phyloP scores from a whole-genome alignment of 2,113 vertebrate genomes.

The Cynopterus brachyotis region DNA sequence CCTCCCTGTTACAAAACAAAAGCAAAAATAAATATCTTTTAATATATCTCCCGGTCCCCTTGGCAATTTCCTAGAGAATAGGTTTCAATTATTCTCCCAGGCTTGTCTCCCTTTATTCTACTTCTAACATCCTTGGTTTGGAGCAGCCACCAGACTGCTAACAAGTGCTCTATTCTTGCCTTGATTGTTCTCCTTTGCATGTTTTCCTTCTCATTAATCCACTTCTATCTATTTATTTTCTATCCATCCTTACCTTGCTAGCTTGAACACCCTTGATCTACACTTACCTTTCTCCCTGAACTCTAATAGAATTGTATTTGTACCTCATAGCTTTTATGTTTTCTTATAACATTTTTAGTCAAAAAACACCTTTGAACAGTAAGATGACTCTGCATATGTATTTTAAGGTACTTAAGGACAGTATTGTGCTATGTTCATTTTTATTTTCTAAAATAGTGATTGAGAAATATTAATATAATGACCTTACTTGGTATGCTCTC shows the following conservation, averaged over 20 bases:
- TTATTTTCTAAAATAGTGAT: neutral
- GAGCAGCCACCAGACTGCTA: neutral
- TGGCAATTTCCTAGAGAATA: slow-evolving; percentile 31
- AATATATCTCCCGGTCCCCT: slow-evolving; percentile 15
- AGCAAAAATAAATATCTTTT: slow-evolving; percentile 58
- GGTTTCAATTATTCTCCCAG: slow-evolving; percentile 36
- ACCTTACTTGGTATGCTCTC: neutral
- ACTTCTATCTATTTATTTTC: neutral
- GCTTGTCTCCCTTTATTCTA: neutral
- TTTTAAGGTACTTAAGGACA: neutral
- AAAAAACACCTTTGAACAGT: neutral
- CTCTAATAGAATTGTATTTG: neutral
- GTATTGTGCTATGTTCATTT: neutral
- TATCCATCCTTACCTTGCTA: neutral
- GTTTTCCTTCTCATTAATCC: neutral
- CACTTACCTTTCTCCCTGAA: neutral
- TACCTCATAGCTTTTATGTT: neutral
- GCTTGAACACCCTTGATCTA: neutral
- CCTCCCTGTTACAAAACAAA: slow-evolving; percentile 38
- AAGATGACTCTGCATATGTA: neutral
- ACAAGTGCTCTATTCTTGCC: neutral
- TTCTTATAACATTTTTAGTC: neutral
- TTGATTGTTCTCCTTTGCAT: neutral
- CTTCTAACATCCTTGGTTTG: neutral
- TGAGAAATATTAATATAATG: neutral